Evolutionary conservation across 2,113 vertebrate genomes (phyloP).

Genomic region (Psettodes erumei): DNA sequence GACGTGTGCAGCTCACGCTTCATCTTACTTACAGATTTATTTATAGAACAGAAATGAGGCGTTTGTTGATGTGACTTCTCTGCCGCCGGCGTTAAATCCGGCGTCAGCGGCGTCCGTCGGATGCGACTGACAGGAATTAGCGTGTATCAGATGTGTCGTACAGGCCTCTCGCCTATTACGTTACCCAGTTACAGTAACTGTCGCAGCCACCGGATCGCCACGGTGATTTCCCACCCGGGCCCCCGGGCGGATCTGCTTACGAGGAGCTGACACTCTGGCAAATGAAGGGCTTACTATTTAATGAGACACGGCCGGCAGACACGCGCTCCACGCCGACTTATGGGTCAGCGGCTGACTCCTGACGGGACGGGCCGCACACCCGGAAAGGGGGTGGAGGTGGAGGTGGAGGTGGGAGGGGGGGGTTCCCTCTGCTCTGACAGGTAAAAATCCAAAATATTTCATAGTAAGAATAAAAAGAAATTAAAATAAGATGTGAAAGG

Average conservation of each 20-base stretch:
- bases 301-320: conserved; percentile 71
- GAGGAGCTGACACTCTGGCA: conserved; percentile 76
- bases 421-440: conserved; percentile 17
- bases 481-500: too few species aligned
- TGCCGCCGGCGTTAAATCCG: too few species aligned
- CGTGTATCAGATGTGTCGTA: conserved; percentile 83
- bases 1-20: too few species aligned
- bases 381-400: too few species aligned
- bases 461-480: too few species aligned
- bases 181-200: conserved; percentile 81
- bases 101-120: conserved; percentile 73
- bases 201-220: conserved; percentile 66
- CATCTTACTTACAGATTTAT: too few species aligned
- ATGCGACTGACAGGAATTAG: conserved; percentile 80
- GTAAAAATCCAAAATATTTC: neutral
- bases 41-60: neutral
- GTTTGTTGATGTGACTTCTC: neutral
- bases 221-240: conserved; percentile 73
- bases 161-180: conserved; percentile 76
- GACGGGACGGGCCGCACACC: conserved; percentile 23
- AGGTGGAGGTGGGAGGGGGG: too few species aligned
- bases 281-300: conserved; percentile 79
- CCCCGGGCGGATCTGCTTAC: conserved; percentile 76
- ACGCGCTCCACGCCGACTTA: conserved; percentile 51
- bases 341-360: conserved; percentile 66